Base-by-base conservation (phyloP, 2,113 vertebrate genomes). In the Plestiodon gilberti region DNA sequence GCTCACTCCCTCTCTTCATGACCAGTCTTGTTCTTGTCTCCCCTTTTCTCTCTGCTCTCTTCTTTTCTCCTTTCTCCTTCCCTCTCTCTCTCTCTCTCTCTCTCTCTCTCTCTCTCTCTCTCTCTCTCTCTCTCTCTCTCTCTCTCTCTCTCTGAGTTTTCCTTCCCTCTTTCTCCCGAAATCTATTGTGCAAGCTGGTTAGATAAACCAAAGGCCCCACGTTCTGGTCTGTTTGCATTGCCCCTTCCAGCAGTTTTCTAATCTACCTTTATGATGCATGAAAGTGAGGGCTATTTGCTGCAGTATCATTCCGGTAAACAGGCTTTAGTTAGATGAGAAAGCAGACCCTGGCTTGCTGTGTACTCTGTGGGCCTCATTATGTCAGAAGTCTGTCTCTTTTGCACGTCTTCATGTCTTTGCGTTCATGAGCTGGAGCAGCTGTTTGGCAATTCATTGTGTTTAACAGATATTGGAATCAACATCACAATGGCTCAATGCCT, bases 241-340 rank as follows among this genome's bases (percentile, higher is more conserved):
- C 35, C 43, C 11, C n/a, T 84, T 89, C 0, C 18, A 48, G 77
- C 22, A 48, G 55, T 48, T 80, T 13, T 0, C 0, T 67, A 62
- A 30, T 30, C 11, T 85, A 38, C 20, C 17, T 62, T 48, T 69
- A 55, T 48, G 22, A 75, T 48, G 25, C 30, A 6, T 20, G 59
- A 43, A 30, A 64, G 78, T 0, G 2, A 67, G 69, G 81, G n/a
- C 38, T 40, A 28, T 67, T 25, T 25, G 23, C 30, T n/a, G 33
- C 83, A 69, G 20, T 61, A 38, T 71, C 8, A 18, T 73, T 92
- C 35, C 89, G 38, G n/a, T 57, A 52, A 79, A 18, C 62, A 71
- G 40, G 57, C 61, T 84, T 85, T 79, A 84, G 62, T 59, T 88
- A 89, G 64, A 3, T 25, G 52, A 74, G 82, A 85, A 87, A 80